phyloP scores from a whole-genome alignment of 2,797 vertebrate species.

The Melanotaenia boesemani region DNA sequence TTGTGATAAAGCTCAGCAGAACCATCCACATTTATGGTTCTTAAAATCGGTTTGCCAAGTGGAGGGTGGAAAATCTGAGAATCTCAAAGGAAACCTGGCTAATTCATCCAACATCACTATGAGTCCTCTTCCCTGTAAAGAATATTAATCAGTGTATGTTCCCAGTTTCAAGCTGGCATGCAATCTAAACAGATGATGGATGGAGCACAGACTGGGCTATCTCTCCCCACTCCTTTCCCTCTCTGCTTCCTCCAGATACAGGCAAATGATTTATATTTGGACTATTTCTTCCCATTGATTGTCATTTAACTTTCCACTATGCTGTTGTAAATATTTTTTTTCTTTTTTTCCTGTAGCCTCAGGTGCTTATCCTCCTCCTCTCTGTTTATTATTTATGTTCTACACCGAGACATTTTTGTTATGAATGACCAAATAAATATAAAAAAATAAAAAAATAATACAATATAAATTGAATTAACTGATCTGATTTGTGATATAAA shows the following conservation, averaged over 20 bases:
- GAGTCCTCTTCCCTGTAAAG: constrained; percentile 64
- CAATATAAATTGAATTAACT: no score
- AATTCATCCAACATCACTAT: constrained; percentile 69
- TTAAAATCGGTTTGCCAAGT: constrained; percentile 34
- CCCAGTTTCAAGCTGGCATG: constrained; percentile 77
- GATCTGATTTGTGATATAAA: neutral
- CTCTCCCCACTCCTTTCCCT: constrained; percentile 48
- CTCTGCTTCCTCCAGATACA: constrained; percentile 61
- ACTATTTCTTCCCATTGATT: constrained; percentile 58
- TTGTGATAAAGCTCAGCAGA: constrained; percentile 25
- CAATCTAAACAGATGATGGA: constrained; percentile 80
- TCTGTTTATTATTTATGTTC: neutral
- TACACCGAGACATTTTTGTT: neutral
- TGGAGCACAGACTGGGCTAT: constrained; percentile 73
- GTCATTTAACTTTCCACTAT: constrained; percentile 49
- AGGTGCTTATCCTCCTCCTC: neutral
- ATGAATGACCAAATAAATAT: neutral
- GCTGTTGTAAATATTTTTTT: constrained; percentile 18
- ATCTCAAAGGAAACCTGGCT: constrained; percentile 62
- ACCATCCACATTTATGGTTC: constrained; percentile 28
- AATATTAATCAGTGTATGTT: constrained; percentile 82
- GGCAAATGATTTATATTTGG: constrained; percentile 72
- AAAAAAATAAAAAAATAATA: neutral
- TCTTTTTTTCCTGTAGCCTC: constrained; percentile 14
- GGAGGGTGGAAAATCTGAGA: constrained; percentile 46